Conservation (phyloP, 2,797 vertebrate genomes). For the Potorous gilbertii region DNA sequence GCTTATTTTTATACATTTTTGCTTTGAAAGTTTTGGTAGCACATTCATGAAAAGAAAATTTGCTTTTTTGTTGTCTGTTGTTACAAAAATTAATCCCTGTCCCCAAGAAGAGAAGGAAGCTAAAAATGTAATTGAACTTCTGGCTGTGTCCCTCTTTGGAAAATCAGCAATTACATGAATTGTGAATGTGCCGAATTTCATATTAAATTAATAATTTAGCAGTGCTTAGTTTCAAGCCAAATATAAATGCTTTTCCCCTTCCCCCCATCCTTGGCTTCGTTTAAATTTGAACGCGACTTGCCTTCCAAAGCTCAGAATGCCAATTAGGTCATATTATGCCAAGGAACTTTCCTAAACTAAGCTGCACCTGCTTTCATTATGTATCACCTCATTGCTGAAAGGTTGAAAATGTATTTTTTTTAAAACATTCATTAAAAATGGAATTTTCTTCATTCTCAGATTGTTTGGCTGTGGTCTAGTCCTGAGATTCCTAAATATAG, state of each 20-base stretch:
- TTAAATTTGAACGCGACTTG: conserved; percentile 61
- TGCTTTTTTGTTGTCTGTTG: neutral
- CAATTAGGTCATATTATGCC: conserved; percentile 72
- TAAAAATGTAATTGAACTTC: conserved; percentile 71
- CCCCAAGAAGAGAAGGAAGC: conserved; percentile 14
- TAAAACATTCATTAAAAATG: conserved; percentile 65
- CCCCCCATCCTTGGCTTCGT: neutral
- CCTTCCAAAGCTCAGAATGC: conserved; percentile 70
- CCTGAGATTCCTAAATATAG: neutral
- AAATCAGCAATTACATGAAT: conserved; percentile 51
- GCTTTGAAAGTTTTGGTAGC: neutral
- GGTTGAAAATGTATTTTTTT: conserved; percentile 73
- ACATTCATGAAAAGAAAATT: conserved; percentile 28
- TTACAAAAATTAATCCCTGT: neutral
- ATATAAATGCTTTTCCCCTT: conserved; percentile 42
- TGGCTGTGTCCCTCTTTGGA: conserved; percentile 6
- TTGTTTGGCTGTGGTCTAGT: neutral
- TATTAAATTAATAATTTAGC: neutral
- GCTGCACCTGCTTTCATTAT: conserved; percentile 73
- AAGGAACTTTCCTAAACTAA: conserved; percentile 70
- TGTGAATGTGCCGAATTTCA: neutral
- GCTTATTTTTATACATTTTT: neutral
- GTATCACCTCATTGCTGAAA: conserved; percentile 75
- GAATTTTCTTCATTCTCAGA: neutral
- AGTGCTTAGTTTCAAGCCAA: conserved; percentile 31